Evolutionary conservation across 2,797 vertebrate species (phyloP).

Genomic region (Siniperca undulata): DNA sequence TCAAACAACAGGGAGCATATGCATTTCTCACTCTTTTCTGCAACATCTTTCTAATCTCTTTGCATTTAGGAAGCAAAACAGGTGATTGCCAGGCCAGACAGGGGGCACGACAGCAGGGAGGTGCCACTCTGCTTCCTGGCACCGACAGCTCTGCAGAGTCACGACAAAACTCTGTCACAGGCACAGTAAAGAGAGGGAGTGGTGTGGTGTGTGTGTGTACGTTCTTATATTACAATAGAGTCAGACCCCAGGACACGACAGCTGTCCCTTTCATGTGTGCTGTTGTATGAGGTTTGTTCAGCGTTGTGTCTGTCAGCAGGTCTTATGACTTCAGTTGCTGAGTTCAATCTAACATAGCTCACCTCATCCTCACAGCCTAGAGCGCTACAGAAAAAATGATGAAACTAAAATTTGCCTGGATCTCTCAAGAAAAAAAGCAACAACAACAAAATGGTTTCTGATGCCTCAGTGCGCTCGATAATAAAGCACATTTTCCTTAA

Average conservation of each 20-base stretch:
- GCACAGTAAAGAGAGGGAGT: conserved; percentile 4
- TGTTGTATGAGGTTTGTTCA: conserved; percentile 45
- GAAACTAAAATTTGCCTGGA: background rate
- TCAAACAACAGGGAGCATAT: background rate
- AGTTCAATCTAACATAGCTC: conserved; percentile 36
- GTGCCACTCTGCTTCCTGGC: conserved; percentile 64
- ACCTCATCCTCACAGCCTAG: conserved; percentile 18
- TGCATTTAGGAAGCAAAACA: conserved; percentile 33
- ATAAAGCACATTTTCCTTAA: conserved; percentile 32
- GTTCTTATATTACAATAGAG: conserved; percentile 56
- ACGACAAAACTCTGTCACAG: conserved; percentile 52
- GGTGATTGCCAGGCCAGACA: conserved; percentile 42
- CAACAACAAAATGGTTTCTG: conserved; percentile 17
- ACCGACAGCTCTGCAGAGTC: conserved; percentile 61
- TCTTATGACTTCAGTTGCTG: conserved; percentile 57
- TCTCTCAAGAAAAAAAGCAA: conserved; percentile 16
- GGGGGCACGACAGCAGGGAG: conserved; percentile 53
- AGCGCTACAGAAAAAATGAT: conserved; percentile 15
- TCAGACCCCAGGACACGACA: conserved; percentile 56
- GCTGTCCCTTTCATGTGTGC: conserved; percentile 64
- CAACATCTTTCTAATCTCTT: background rate
- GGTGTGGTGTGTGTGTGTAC: background rate
- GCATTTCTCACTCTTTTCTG: background rate
- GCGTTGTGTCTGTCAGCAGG: conserved; percentile 62
- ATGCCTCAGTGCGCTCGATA: conserved; percentile 34